Evolutionary conservation across 2,888 invertebrate genomes (phyloP), one percentile per base, ranked within the genome.

Genomic region (Odontothrips loti): DNA sequence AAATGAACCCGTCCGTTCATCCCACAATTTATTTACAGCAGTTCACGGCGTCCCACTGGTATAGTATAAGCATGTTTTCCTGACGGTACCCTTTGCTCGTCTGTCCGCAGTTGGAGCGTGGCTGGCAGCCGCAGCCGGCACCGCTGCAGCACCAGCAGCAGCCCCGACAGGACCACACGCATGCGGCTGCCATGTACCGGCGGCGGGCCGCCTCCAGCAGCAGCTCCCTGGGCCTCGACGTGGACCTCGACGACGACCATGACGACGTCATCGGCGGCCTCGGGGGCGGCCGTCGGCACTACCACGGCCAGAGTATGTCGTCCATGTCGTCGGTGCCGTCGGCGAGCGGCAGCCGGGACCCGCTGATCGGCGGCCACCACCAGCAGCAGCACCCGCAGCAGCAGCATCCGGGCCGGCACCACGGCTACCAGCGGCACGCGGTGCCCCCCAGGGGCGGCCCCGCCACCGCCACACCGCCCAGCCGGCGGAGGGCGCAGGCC

Each of bases 291-390:
- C 68, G 68, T 4, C 27, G 68, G 68, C 27, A 27, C 58, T 58
- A 58, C 58, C 68, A 75, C 68, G 23, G 68, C 68, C 23, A 11
- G 27, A 27, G 23, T 27, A 75, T 75, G 68, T 75, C 68, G 27
- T 75, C 68, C 68, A 75, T 75, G 68, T 75, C 68, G 68, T 75
- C 68, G 11, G 68, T 23, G 68, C 68, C 68, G 68, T 75, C 68
- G 11, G 68, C 68, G 11, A 75, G 68, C 68, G 68, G 68, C 68
- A 75, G 68, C 68, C 23, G 68, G 23, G 68, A 75, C 68, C 68
- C 68, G 68, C 68, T 75, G 23, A 75, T 75, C 68, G 68, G 34
- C 34, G 34, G 68, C 27, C 68, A 68, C 68, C n/a, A n/a, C 63
- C 58, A 63, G 63, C 20, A 63, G 20, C 68, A 68, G n/a, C 9